These are phyloP conservation scores for Alviniconcha marisindica DNA, from an alignment of 1,140 invertebrate species.

Conservation along the genomic window DNA sequence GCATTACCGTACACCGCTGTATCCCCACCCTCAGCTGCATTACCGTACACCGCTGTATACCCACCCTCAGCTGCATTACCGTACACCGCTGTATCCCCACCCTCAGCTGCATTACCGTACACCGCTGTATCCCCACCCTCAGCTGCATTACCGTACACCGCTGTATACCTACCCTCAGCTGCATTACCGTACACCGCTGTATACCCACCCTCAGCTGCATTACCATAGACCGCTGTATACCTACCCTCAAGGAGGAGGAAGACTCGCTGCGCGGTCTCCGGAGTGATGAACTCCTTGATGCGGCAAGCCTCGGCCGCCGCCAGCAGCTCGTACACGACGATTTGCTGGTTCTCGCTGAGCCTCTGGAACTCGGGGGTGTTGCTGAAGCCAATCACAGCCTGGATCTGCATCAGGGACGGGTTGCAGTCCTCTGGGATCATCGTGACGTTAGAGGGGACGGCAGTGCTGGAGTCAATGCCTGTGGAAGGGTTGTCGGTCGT, in stretches of 20 bases:
- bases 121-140: too few relatives aligned
- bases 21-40: too few relatives aligned
- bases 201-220: too few relatives aligned
- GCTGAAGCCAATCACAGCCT: background rate
- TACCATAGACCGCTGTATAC: too few relatives aligned
- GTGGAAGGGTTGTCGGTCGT: background rate
- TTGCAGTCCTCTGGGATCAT: background rate
- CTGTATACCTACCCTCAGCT: too few relatives aligned
- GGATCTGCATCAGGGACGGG: conserved; percentile 2
- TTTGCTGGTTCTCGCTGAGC: conserved; percentile 31
- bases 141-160: too few relatives aligned
- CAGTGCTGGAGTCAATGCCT: background rate
- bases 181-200: too few relatives aligned
- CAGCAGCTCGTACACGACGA: conserved; percentile 22
- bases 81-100: too few relatives aligned
- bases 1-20: too few relatives aligned
- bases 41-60: too few relatives aligned
- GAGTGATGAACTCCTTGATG: conserved; percentile 8
- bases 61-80: too few relatives aligned
- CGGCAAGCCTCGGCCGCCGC: conserved; percentile 12
- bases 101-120: too few relatives aligned
- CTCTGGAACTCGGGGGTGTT: background rate
- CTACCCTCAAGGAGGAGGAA: conserved; percentile 10
- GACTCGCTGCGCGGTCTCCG: conserved; percentile 4
- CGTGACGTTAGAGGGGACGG: background rate